Conservation (phyloP, 2,797 vertebrate species). For the Garrulus glandarius region DNA sequence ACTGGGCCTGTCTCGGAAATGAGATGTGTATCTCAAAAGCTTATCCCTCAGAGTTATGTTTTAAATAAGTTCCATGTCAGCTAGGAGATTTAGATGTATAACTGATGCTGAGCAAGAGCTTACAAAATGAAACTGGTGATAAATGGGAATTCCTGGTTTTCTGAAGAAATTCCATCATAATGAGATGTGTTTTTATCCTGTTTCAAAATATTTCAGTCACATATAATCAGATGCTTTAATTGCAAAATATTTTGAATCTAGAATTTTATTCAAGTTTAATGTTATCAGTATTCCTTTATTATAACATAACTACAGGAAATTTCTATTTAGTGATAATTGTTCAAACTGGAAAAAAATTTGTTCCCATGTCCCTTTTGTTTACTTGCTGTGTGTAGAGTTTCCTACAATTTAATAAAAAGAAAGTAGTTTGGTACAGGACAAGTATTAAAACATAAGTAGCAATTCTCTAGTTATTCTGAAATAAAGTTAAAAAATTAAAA, state of each 20-base stretch:
- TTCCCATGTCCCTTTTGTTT: background rate
- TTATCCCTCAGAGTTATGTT: conserved; percentile 2
- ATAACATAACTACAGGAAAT: background rate
- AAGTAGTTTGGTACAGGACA: background rate
- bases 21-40: conserved; percentile 21
- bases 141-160: background rate
- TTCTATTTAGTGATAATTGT: background rate
- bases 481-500: background rate
- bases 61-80: conserved; percentile 25
- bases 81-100: background rate
- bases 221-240: background rate
- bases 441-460: background rate
- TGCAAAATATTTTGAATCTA: background rate
- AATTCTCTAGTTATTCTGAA: background rate
- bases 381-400: background rate
- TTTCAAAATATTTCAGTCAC: background rate
- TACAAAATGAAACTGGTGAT: background rate
- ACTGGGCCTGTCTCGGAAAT: background rate
- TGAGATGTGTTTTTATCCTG: background rate
- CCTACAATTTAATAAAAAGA: conserved; percentile 3
- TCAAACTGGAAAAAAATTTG: background rate
- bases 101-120: background rate
- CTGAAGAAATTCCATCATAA: background rate
- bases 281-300: background rate
- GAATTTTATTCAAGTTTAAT: background rate